Evolutionary conservation across 2,888 invertebrate species (phyloP).

Genomic region (Ectemnius lituratus): DNA sequence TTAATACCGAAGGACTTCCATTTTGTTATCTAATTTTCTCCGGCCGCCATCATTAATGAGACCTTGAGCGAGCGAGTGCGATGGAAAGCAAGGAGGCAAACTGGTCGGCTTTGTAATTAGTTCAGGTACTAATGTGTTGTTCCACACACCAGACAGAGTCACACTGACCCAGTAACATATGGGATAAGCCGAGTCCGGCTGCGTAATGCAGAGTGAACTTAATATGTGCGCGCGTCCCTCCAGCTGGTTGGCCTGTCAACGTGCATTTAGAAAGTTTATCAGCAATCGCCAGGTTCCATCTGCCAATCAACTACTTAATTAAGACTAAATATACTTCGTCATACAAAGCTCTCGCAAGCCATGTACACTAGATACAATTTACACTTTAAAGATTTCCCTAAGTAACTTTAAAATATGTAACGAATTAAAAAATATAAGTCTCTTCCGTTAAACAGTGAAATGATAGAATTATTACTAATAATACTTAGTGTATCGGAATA

Average conservation of each 20-base stretch:
- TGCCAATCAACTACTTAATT: conserved; percentile 43
- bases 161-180: conserved; percentile 38
- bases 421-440: too few species aligned
- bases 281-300: not conserved
- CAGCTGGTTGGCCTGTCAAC: conserved; percentile 11
- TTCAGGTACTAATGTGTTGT: not conserved
- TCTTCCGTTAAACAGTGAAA: too few species aligned
- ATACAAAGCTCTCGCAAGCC: not conserved
- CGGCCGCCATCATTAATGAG: conserved; percentile 1
- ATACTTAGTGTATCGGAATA: too few species aligned
- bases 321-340: conserved; percentile 33
- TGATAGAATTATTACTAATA: too few species aligned
- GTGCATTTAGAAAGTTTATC: conserved; percentile 14
- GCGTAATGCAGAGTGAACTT: conserved; percentile 4
- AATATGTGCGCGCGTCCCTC: conserved; percentile 13
- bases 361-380: too few species aligned
- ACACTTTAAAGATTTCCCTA: too few species aligned
- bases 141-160: conserved; percentile 7
- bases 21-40: conserved; percentile 18
- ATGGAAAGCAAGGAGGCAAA: conserved; percentile 6
- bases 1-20: conserved; percentile 18
- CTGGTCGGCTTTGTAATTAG: conserved; percentile 29
- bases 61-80: conserved; percentile 5
- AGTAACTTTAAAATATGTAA: too few species aligned
- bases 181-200: conserved; percentile 24